Conservation (phyloP, 53 echinoderm and acorn worm genomes). For the Paelopatides confundens region DNA sequence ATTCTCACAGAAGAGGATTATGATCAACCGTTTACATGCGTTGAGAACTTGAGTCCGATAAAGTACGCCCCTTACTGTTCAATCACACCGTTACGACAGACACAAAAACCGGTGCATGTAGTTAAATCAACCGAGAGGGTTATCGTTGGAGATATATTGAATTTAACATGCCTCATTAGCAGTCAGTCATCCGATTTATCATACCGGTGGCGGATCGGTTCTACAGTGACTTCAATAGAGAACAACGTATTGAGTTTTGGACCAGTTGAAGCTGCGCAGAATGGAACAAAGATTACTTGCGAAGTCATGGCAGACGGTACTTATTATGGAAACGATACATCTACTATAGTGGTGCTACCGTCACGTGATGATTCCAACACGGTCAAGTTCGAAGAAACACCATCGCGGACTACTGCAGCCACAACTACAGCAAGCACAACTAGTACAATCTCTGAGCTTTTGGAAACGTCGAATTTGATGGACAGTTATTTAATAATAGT, state of each 20-base stretch:
- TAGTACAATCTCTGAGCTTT: background rate
- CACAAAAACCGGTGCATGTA: constrained; percentile 26
- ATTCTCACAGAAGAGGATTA: constrained; percentile 13
- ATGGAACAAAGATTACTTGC: constrained; percentile 1
- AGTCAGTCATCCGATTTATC: background rate
- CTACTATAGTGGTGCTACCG: background rate
- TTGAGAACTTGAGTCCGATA: constrained; percentile 17
- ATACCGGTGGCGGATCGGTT: constrained; percentile 12
- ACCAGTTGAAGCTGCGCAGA: background rate
- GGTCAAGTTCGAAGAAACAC: background rate
- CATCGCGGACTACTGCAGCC: background rate
- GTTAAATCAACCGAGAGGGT: background rate
- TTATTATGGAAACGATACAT: background rate
- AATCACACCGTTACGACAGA: constrained; percentile 15
- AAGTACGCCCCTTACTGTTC: constrained; percentile 2
- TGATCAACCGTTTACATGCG: constrained; percentile 39
- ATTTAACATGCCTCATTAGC: constrained; percentile 4
- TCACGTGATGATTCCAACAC: background rate
- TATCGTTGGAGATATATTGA: background rate
- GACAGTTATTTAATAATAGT: constrained; percentile 18
- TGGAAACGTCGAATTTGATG: background rate
- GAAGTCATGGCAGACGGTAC: background rate
- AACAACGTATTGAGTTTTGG: constrained; percentile 23
- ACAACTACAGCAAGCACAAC: too few species aligned
- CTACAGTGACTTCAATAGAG: background rate